These are phyloP conservation scores for Platerodrilus igneus DNA, from an alignment of 2,888 invertebrate species.

Conservation along the genomic window DNA sequence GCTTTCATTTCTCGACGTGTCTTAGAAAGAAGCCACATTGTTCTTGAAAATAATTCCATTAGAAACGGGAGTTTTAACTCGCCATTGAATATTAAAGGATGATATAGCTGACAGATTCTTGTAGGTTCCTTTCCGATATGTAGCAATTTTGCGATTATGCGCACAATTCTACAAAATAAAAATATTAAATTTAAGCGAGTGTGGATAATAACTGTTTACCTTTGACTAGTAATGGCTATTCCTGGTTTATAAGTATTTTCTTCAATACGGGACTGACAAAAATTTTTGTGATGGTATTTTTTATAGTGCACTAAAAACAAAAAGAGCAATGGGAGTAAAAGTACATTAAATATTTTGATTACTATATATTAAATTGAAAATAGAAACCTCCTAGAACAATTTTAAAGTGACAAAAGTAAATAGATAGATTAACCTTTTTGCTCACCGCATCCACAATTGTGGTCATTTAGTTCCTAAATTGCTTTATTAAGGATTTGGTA, in stretches of 20 bases:
- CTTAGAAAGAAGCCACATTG: slow-evolving; percentile 43
- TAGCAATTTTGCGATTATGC: slow-evolving; percentile 39
- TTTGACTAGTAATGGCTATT: slow-evolving; percentile 40
- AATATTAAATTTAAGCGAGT: slow-evolving; percentile 1
- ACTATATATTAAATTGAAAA: too few relatives aligned
- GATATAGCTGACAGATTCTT: slow-evolving; percentile 34
- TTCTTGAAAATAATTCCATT: slow-evolving; percentile 42
- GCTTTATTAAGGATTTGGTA: too few relatives aligned
- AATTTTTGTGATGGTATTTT: slow-evolving; percentile 37
- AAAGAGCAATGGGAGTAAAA: too few relatives aligned
- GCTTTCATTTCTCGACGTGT: slow-evolving; percentile 46
- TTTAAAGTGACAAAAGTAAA: too few relatives aligned
- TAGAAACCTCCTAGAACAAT: too few relatives aligned
- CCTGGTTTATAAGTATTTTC: slow-evolving; percentile 41
- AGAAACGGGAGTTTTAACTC: slow-evolving; percentile 39
- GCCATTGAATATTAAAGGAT: slow-evolving; percentile 41
- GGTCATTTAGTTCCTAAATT: too few relatives aligned
- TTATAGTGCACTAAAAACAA: slow-evolving; percentile 40
- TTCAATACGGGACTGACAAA: slow-evolving; percentile 40
- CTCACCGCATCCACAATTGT: too few relatives aligned
- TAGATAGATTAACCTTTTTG: too few relatives aligned
- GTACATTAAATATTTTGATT: too few relatives aligned
- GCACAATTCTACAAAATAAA: slow-evolving; percentile 36
- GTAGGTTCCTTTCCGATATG: slow-evolving; percentile 40
- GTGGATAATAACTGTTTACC: slow-evolving; percentile 25